These are phyloP conservation scores for Lasioglossum zephyrum DNA, from an alignment of 2,888 invertebrate genomes.

Conservation along the genomic window DNA sequence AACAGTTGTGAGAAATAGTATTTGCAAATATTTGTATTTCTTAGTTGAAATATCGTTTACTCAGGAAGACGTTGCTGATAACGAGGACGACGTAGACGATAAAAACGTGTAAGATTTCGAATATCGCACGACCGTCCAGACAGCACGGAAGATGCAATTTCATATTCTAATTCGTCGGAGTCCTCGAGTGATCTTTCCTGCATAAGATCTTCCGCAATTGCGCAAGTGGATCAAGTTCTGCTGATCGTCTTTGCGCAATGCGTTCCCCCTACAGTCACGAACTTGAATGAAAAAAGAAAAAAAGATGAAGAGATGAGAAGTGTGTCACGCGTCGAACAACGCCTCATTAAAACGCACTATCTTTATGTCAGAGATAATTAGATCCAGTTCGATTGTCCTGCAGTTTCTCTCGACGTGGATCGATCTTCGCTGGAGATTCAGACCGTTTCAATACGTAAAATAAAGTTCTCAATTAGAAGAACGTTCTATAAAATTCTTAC, in stretches of 20 bases:
- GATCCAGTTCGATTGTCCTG: neutral
- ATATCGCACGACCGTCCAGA: neutral
- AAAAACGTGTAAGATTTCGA: neutral
- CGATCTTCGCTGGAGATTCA: neutral
- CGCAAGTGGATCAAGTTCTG: constrained; percentile 8
- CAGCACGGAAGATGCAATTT: neutral
- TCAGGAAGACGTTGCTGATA: too few relatives aligned
- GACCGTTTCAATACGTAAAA: neutral
- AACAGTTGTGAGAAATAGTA: too few relatives aligned
- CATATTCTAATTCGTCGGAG: constrained; percentile 6
- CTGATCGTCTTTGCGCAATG: neutral
- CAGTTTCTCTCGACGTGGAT: neutral
- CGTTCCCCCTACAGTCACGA: neutral
- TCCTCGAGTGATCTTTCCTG: constrained; percentile 10
- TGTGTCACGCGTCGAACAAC: neutral
- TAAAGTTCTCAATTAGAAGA: neutral
- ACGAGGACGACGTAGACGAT: too few relatives aligned
- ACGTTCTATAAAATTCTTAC: neutral
- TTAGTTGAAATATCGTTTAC: too few relatives aligned
- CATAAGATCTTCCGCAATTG: constrained; percentile 5
- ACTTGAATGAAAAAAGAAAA: neutral
- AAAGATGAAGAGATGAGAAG: neutral
- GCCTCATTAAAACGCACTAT: neutral
- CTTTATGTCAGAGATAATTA: neutral
- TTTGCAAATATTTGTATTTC: too few relatives aligned